A percentile compares a stretch with the other conserved stretches of the same genome.
phyloP scores from a whole-genome alignment of 2,113 vertebrate species.

The Ramphastos sulfuratus region DNA sequence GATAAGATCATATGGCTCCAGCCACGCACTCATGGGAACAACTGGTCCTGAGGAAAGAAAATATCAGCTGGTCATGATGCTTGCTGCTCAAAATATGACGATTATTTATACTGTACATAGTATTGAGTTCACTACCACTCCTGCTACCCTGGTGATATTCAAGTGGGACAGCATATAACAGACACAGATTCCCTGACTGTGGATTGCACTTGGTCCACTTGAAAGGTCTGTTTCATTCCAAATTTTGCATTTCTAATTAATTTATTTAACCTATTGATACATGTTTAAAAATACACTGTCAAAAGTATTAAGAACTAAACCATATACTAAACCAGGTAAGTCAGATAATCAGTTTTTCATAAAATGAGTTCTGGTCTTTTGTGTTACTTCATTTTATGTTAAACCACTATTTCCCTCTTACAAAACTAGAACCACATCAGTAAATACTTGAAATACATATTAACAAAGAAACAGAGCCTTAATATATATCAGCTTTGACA shows the following conservation, averaged over 20 bases:
- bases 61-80: conserved; percentile 80
- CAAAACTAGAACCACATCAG: not conserved
- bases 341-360: not conserved
- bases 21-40: conserved; percentile 76
- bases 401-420: not conserved
- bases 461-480: not conserved
- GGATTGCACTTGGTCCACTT: conserved; percentile 39
- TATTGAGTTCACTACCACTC: conserved; percentile 59
- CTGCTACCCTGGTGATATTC: conserved; percentile 52
- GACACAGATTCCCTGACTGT: conserved; percentile 6
- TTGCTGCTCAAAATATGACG: conserved; percentile 75
- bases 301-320: not conserved
- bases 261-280: not conserved
- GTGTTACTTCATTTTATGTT: not conserved
- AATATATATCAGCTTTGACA: not conserved
- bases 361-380: not conserved
- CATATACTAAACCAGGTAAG: not conserved
- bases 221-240: conserved; percentile 41
- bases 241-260: not conserved
- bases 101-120: conserved; percentile 82
- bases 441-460: not conserved
- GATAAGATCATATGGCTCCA: conserved; percentile 80
- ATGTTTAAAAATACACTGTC: not conserved
- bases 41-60: conserved; percentile 80
- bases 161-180: conserved; percentile 23